Evolutionary conservation across 2,113 vertebrate species (phyloP).

Genomic region (Archilochus colubris): DNA sequence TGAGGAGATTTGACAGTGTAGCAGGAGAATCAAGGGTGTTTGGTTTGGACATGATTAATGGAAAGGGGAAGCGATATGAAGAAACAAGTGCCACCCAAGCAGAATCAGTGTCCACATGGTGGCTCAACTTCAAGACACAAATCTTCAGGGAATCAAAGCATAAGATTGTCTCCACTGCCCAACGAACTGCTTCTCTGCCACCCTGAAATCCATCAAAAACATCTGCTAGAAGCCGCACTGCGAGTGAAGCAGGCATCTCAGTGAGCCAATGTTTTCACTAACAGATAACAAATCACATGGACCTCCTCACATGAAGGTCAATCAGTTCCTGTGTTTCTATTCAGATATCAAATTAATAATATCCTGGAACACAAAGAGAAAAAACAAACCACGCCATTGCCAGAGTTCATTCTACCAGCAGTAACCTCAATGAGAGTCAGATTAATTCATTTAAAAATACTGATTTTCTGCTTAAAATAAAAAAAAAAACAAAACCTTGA

Average conservation of each 20-base stretch:
- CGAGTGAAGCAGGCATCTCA: neutral
- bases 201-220: constrained; percentile 15
- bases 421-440: neutral
- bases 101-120: neutral
- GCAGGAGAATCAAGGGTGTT: neutral
- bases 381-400: neutral
- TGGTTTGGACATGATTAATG: neutral
- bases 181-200: neutral
- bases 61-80: neutral
- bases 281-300: neutral
- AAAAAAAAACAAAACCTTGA: neutral
- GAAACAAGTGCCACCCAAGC: neutral
- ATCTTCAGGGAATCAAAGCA: constrained; percentile 13
- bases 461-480: neutral
- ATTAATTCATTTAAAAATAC: neutral
- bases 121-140: neutral
- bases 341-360: neutral
- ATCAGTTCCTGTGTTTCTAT: neutral
- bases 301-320: neutral
- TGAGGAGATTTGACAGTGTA: neutral
- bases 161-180: neutral
- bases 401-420: neutral
- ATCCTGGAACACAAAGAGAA: neutral
- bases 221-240: neutral
- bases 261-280: neutral